Conservation (phyloP, 2,888 invertebrate species). For the Frankliniella fusca region DNA sequence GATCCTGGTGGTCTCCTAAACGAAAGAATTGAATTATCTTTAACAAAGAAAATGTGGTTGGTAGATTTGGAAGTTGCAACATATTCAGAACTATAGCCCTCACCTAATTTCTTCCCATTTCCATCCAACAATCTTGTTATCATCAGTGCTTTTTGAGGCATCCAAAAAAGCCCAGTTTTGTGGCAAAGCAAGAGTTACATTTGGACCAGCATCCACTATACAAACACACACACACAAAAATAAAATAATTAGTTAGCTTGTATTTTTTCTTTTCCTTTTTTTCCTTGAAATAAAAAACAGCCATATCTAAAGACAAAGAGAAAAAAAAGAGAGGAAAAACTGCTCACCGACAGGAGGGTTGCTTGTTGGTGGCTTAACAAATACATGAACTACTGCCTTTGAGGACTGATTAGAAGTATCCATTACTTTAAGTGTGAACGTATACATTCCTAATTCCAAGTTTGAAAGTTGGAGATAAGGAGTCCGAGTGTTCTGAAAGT, state of each 20-base stretch:
- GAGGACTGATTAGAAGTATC: conserved; percentile 86
- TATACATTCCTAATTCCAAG: conserved; percentile 89
- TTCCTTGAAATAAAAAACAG: conserved; percentile 4
- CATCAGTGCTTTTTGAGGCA: conserved; percentile 76
- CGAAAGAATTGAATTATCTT: not conserved
- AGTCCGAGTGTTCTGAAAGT: conserved; percentile 73
- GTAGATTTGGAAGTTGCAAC: not conserved
- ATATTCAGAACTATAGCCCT: conserved; percentile 30
- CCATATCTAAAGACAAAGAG: not conserved
- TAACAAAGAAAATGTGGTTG: not conserved
- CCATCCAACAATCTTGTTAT: conserved; percentile 75
- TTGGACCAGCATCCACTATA: conserved; percentile 53
- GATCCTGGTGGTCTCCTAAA: conserved; percentile 47
- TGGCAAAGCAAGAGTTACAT: conserved; percentile 72
- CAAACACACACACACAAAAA: conserved; percentile 38
- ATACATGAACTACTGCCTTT: conserved; percentile 83
- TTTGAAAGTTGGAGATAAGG: conserved; percentile 84
- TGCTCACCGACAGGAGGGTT: conserved; percentile 69
- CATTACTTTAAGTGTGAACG: conserved; percentile 86
- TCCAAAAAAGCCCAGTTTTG: conserved; percentile 75
- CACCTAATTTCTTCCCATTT: conserved; percentile 76
- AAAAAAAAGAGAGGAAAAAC: conserved; percentile 28
- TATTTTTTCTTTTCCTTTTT: conserved; percentile 4
- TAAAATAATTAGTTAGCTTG: not conserved
- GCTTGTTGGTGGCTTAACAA: conserved; percentile 85